These are phyloP conservation scores for Dynastes maya DNA, from an alignment of 2,888 invertebrate species.

Conservation along the genomic window DNA sequence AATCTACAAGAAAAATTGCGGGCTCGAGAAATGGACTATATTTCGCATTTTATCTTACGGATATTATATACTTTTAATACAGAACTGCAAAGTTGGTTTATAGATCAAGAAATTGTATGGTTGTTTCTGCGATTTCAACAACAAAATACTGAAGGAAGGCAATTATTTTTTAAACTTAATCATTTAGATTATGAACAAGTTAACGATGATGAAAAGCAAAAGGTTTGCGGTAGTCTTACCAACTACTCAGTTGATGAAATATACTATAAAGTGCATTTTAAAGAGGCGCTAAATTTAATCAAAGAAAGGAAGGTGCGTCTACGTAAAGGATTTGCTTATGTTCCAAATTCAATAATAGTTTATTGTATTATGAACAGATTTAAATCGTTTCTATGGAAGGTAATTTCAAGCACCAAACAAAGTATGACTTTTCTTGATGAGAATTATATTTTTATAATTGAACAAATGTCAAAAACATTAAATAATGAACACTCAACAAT, in stretches of 20 bases:
- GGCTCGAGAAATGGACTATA: slow-evolving; percentile 13
- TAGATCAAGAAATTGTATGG: slow-evolving; percentile 16
- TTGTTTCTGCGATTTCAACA: slow-evolving; percentile 5
- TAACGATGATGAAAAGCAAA: slow-evolving; percentile 2
- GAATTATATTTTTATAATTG: neutral
- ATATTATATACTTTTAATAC: neutral
- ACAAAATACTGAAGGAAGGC: slow-evolving; percentile 1
- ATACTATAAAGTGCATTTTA: slow-evolving; percentile 16
- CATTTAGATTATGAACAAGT: neutral
- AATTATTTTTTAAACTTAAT: slow-evolving; percentile 19
- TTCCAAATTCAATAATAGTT: slow-evolving; percentile 15
- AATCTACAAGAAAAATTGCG: neutral
- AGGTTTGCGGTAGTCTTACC: neutral
- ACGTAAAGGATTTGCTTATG: slow-evolving; percentile 9
- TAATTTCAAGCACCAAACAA: neutral
- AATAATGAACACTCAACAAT: neutral
- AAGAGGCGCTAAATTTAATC: slow-evolving; percentile 10
- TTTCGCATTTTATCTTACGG: slow-evolving; percentile 25
- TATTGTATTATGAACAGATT: slow-evolving; percentile 11
- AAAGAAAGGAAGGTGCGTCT: slow-evolving; percentile 6
- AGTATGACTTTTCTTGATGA: slow-evolving; percentile 9
- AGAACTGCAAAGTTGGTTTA: slow-evolving; percentile 2
- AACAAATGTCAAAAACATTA: slow-evolving; percentile 10
- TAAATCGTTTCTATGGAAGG: slow-evolving; percentile 5
- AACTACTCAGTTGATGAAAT: slow-evolving; percentile 2